Conservation (phyloP, 2,113 vertebrate species). For the Centrocercus urophasianus region DNA sequence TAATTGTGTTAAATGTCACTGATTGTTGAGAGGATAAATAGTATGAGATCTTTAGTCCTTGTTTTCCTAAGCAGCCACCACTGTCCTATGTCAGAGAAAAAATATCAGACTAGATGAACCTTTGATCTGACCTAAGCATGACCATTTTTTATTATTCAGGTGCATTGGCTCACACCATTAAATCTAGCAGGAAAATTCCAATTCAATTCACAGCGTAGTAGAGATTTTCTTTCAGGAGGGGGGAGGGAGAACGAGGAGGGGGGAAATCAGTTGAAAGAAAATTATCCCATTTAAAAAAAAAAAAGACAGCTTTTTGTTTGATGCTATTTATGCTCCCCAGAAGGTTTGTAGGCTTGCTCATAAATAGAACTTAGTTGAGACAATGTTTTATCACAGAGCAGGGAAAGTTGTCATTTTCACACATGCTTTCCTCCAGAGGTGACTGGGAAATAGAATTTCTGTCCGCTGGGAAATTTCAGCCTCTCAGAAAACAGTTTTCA, state of each 20-base stretch:
- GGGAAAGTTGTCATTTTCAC: constrained; percentile 20
- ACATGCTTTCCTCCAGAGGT: constrained; percentile 30
- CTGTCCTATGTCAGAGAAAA: background rate
- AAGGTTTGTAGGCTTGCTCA: background rate
- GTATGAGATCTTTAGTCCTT: background rate
- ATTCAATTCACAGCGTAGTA: background rate
- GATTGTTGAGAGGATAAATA: background rate
- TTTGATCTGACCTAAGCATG: background rate
- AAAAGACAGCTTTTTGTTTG: background rate
- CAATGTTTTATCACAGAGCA: background rate
- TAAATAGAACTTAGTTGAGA: constrained; percentile 5
- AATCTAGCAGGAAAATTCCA: background rate
- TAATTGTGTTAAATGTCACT: background rate
- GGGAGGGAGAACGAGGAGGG: too few relatives aligned
- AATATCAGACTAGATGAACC: background rate
- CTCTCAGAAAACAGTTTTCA: constrained; percentile 24
- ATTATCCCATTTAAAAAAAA: background rate
- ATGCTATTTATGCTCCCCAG: background rate
- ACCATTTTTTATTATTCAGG: background rate
- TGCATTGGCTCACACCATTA: background rate
- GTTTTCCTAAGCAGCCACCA: background rate
- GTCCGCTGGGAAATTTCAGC: constrained; percentile 41
- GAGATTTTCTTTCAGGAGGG: background rate
- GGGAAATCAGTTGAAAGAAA: background rate
- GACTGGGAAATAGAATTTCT: constrained; percentile 32